Conservation (phyloP, 2,797 vertebrate species). For the Morelia viridis region DNA sequence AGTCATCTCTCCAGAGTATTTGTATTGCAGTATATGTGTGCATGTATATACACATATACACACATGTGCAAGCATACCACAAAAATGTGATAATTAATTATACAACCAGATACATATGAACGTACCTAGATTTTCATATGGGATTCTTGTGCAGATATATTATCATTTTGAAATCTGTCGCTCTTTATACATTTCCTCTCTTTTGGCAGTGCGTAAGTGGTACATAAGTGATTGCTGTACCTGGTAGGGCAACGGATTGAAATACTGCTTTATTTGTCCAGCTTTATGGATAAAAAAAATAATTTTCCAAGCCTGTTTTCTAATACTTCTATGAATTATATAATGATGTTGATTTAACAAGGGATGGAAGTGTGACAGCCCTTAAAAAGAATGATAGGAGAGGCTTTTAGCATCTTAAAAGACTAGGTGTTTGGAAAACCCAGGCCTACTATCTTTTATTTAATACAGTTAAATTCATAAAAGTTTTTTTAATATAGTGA, state of each 20-base stretch:
- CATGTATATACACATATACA: background rate
- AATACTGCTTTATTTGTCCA: background rate
- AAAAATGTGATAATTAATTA: background rate
- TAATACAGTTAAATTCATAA: conserved; percentile 28
- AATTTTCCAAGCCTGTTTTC: conserved; percentile 51
- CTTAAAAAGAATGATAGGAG: conserved; percentile 49
- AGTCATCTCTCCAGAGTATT: background rate
- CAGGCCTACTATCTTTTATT: background rate
- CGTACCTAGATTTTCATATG: background rate
- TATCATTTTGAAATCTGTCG: background rate
- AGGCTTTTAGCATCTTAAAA: conserved; percentile 36
- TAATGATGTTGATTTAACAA: conserved; percentile 33
- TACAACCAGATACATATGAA: background rate
- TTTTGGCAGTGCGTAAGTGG: background rate
- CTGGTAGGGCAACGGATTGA: background rate
- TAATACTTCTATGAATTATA: conserved; percentile 52
- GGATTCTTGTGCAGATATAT: background rate
- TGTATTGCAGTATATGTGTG: background rate
- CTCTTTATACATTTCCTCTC: background rate
- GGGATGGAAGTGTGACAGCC: conserved; percentile 2
- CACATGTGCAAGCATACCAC: background rate
- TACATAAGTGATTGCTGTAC: background rate
- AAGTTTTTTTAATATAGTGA: conserved; percentile 26
- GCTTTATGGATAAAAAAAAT: conserved; percentile 42
- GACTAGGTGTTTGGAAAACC: conserved; percentile 3